These are phyloP conservation scores for Argyrosomus regius DNA, from an alignment of 2,797 vertebrate genomes.

Conservation along the genomic window DNA sequence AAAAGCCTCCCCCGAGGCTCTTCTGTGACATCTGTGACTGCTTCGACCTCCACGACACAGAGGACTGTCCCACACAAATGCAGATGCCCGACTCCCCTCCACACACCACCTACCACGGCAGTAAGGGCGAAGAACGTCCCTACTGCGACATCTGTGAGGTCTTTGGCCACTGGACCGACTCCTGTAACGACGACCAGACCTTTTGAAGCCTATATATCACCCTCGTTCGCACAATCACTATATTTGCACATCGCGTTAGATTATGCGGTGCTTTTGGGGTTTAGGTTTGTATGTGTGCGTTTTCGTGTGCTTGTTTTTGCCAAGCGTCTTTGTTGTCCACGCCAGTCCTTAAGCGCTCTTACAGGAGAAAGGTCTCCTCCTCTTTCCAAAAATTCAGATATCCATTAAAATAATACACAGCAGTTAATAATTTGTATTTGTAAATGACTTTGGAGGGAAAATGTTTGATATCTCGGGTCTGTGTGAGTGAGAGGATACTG, in stretches of 20 bases:
- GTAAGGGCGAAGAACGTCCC: constrained; percentile 90
- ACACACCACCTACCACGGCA: constrained; percentile 94
- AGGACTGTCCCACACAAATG: constrained; percentile 96
- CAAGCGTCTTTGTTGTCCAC: constrained; percentile 60
- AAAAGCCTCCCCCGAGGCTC: constrained; percentile 91
- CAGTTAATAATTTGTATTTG: constrained; percentile 39
- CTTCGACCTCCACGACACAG: constrained; percentile 97
- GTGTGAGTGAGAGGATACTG: constrained; percentile 49
- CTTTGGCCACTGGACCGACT: constrained; percentile 95
- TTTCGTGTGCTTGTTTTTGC: constrained; percentile 65
- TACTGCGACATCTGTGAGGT: constrained; percentile 97
- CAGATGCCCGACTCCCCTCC: constrained; percentile 93
- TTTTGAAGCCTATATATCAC: constrained; percentile 84
- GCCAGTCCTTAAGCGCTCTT: constrained; percentile 72
- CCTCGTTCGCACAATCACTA: constrained; percentile 67
- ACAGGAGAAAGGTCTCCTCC: constrained; percentile 47
- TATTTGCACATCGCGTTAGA: constrained; percentile 77
- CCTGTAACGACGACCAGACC: constrained; percentile 97
- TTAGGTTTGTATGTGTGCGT: constrained; percentile 62
- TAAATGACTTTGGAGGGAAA: constrained; percentile 41
- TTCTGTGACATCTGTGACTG: constrained; percentile 99
- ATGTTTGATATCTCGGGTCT: constrained; percentile 37
- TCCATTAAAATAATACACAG: constrained; percentile 24
- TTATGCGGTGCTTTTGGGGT: constrained; percentile 64
- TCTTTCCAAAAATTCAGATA: constrained; percentile 33